A percentile compares a stretch with the other conserved stretches of the same genome.
Conservation (phyloP, 2,888 invertebrate genomes). For the Ophion slaviceki region DNA sequence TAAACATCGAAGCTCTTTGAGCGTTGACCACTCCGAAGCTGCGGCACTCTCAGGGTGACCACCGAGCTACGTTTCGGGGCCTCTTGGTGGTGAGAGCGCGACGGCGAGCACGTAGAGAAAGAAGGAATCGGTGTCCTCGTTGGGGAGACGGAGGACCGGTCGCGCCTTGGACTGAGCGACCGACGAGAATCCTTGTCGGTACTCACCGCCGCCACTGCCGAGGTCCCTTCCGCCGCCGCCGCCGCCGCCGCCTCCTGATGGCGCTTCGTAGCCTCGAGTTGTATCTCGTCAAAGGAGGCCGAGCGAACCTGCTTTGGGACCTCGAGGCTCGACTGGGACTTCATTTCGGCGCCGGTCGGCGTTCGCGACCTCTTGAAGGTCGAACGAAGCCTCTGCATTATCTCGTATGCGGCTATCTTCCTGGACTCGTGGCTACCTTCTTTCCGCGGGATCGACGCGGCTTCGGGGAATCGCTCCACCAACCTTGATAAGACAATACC, state of each 20-base stretch:
- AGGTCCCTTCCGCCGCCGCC: too few species aligned
- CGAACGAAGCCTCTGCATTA: constrained; percentile 91
- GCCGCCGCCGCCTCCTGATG: constrained; percentile 77
- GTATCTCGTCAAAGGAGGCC: constrained; percentile 95
- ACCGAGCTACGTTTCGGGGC: constrained; percentile 66
- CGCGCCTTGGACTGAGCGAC: constrained; percentile 29
- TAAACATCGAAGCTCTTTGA: constrained; percentile 93
- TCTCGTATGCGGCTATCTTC: constrained; percentile 68
- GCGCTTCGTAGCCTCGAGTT: constrained; percentile 89
- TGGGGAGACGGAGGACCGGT: constrained; percentile 49
- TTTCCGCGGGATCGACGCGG: constrained; percentile 15
- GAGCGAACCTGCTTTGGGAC: constrained; percentile 96
- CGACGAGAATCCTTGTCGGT: constrained; percentile 65
- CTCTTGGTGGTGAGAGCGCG: constrained; percentile 76
- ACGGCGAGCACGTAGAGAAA: constrained; percentile 78
- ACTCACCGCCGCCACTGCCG: constrained; percentile 63
- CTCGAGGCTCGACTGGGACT: constrained; percentile 95
- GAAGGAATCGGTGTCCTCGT: constrained; percentile 73
- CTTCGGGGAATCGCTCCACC: background rate
- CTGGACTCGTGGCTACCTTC: constrained; percentile 24
- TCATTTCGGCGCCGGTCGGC: constrained; percentile 95
- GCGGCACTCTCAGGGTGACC: constrained; percentile 87
- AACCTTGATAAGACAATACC: too few species aligned
- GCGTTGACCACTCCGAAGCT: constrained; percentile 87
- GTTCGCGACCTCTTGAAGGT: constrained; percentile 95